Evolutionary conservation across 2,113 vertebrate genomes (phyloP).

Genomic region (Athene noctua): DNA sequence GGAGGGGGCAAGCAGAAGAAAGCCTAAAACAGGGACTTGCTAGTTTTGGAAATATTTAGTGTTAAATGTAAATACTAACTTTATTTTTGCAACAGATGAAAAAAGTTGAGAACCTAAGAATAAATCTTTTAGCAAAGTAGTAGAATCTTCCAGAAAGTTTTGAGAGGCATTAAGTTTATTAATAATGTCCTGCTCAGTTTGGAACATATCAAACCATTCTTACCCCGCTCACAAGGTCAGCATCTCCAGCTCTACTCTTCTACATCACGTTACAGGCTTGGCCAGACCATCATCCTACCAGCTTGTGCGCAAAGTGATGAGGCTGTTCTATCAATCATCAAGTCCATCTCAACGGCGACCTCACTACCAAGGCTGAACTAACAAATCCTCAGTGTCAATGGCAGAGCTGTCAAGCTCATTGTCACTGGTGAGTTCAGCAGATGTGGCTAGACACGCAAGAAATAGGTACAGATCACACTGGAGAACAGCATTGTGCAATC

Average conservation of each 20-base stretch:
- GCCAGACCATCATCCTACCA: not conserved
- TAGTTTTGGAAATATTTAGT: not conserved
- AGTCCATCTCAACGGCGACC: not conserved
- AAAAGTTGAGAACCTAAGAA: not conserved
- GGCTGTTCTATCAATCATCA: not conserved
- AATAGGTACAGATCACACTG: not conserved
- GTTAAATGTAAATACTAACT: not conserved
- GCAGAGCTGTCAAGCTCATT: not conserved
- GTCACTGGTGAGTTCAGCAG: not conserved
- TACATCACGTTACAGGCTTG: not conserved
- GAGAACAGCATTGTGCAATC: not conserved
- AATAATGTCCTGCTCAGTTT: not conserved
- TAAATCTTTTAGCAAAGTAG: not conserved
- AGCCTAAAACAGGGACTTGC: not conserved
- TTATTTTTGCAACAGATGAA: not conserved
- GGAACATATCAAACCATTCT: not conserved
- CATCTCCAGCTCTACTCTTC: not conserved
- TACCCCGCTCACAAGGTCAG: not conserved
- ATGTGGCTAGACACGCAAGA: not conserved
- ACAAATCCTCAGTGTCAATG: not conserved
- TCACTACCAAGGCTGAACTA: slow-evolving; percentile 39
- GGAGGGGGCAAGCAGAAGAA: not conserved
- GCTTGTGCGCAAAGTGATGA: not conserved
- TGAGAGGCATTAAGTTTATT: not conserved
- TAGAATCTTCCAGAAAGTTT: not conserved